Evolutionary conservation across 2,797 vertebrate species (phyloP).

Genomic region (Dallia pectoralis): DNA sequence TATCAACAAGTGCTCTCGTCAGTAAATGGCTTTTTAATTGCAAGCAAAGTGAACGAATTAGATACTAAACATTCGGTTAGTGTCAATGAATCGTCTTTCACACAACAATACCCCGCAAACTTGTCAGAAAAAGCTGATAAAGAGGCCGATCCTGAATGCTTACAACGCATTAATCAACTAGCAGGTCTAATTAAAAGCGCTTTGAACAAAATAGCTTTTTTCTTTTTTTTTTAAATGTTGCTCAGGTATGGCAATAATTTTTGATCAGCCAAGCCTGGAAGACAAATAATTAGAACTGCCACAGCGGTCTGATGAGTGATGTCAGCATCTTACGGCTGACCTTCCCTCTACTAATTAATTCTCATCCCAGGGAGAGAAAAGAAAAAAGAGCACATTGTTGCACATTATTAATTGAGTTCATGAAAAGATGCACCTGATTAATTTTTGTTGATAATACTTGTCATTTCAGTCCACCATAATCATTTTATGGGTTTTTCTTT

Average conservation of each 20-base stretch:
- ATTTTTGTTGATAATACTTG: conserved; percentile 99
- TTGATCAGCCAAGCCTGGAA: conserved; percentile 99
- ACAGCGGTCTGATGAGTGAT: conserved; percentile 99
- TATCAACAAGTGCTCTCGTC: conserved; percentile 72
- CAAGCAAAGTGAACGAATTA: conserved; percentile 77
- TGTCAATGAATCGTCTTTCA: conserved; percentile 88
- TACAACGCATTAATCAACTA: conserved; percentile 99
- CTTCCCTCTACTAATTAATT: conserved; percentile 99
- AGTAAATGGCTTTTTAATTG: conserved; percentile 81
- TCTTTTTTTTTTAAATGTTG: conserved; percentile 98
- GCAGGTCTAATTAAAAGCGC: conserved; percentile 99
- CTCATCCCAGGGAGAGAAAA: conserved; percentile 87
- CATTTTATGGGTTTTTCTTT: conserved; percentile 98
- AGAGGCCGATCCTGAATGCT: conserved; percentile 93
- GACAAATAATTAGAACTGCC: conserved; percentile 99
- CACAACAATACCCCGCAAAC: conserved; percentile 90
- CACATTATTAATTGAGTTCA: conserved; percentile 99
- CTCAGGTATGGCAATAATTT: conserved; percentile 99
- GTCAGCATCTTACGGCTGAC: conserved; percentile 99
- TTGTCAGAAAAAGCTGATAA: conserved; percentile 97
- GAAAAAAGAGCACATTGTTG: conserved; percentile 99
- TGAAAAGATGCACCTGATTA: conserved; percentile 99
- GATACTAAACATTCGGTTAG: conserved; percentile 81
- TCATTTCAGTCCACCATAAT: conserved; percentile 97
- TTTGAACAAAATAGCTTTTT: conserved; percentile 85